Percentiles rank a stretch among this genome's conserved stretches.
Evolutionary conservation across 2,888 invertebrate species (phyloP).

Genomic region (Falcaria lacertinaria): DNA sequence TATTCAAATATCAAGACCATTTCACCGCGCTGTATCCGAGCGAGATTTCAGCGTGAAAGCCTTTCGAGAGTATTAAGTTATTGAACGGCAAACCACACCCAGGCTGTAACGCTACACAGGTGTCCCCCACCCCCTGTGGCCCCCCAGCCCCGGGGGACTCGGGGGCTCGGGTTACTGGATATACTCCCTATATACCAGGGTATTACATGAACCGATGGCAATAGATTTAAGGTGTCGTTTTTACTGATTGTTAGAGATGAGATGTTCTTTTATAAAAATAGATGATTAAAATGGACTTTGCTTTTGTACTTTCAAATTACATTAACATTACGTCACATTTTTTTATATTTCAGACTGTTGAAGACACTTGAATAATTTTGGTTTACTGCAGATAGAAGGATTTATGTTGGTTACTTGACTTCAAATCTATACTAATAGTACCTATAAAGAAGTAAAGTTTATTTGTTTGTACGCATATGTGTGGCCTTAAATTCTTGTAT

Average conservation of each 20-base stretch:
- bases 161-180: constrained; percentile 36
- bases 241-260: background rate
- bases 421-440: too few species aligned
- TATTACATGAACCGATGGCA: background rate
- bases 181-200: constrained; percentile 19
- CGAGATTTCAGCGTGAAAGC: constrained; percentile 79
- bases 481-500: too few species aligned
- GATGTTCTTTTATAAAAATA: background rate
- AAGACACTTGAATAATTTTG: too few species aligned
- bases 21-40: constrained; percentile 40
- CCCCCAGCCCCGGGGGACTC: constrained; percentile 12
- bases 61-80: constrained; percentile 79
- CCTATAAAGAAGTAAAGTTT: too few species aligned
- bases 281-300: too few species aligned
- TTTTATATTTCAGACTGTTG: too few species aligned
- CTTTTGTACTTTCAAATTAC: too few species aligned
- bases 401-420: too few species aligned
- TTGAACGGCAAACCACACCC: constrained; percentile 81
- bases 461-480: too few species aligned
- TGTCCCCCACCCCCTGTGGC: constrained; percentile 35
- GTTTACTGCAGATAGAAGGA: too few species aligned
- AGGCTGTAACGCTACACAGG: constrained; percentile 69
- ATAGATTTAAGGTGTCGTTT: background rate
- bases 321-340: too few species aligned
- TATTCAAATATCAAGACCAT: constrained; percentile 40